Evolutionary conservation across 2,113 vertebrate genomes (phyloP), one percentile per base, ranked within the genome.

Genomic region (Heterocephalus glaber): DNA sequence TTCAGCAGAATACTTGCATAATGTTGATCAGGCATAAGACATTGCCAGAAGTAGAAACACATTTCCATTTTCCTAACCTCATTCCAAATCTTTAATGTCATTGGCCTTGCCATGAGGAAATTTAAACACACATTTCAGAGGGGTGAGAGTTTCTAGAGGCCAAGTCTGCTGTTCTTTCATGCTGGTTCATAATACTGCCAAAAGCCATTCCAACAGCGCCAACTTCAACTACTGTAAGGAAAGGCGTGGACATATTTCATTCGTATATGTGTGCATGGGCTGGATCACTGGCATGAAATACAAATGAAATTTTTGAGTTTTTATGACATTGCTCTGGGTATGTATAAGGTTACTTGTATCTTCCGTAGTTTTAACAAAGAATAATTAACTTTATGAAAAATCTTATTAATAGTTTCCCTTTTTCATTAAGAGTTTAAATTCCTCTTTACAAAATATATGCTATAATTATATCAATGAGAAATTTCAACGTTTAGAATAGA

Each of bases 31-130:
- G 56, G 66, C 83, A 92, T 95, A 84, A 96, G 77, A 44, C 17
- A 24, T 86, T 95, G 83, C 38, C 22, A 68, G n/a, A 89, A 96
- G 26, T 93, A 28, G 52, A 96, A 63, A 84, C 56, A 70, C 88
- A 89, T 93, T 97, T 95, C 68, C 41, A 95, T 94, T 95, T 96
- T 96, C 89, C 86, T 94, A 92, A 96, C 89, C 44, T 92, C 24
- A 93, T 95, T 95, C 41, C 76, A 49, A 92, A 24, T 65, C 56
- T 30, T 84, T 77, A 96, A 61, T 87, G 74, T 72, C 76, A 94
- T 74, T 85, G 38, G 47, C 68, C 74, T 96, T 96, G 58, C 80
- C 68, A 56, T 66, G 85, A 93, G 47, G 76, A 89, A 95, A 90
- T 94, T 95, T 90, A 87, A 95, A 72, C 68, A 87, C 0, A 0